Percentiles rank a stretch among this genome's conserved stretches.
phyloP scores from a whole-genome alignment of 1,140 invertebrate species.

The Planococcus citri region DNA sequence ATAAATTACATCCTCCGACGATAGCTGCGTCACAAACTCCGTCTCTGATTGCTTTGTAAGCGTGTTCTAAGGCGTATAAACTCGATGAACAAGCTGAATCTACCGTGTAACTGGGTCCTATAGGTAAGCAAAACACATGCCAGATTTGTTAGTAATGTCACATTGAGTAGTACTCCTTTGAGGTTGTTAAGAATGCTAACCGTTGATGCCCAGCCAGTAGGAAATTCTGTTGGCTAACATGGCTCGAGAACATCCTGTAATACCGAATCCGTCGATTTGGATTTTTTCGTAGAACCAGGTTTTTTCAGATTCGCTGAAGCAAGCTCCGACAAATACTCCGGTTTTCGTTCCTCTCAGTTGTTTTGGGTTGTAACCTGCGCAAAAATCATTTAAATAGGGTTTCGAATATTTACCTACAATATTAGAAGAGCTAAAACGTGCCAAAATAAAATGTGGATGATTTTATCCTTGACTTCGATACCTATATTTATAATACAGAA shows the following conservation, averaged over 20 bases:
- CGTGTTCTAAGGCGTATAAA: conserved; percentile 69
- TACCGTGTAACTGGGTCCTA: conserved; percentile 64
- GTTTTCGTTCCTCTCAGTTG: conserved; percentile 55
- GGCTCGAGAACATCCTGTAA: conserved; percentile 71
- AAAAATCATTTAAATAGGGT: conserved; percentile 5
- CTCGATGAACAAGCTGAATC: conserved; percentile 88
- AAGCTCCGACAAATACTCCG: conserved; percentile 68
- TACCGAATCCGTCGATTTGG: conserved; percentile 42
- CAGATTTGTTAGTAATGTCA: too few species aligned
- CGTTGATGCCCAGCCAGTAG: conserved; percentile 51
- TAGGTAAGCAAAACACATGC: too few species aligned
- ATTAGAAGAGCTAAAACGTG: too few species aligned
- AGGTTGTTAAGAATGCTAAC: too few species aligned
- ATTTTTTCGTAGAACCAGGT: conserved; percentile 54
- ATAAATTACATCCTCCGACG: conserved; percentile 70
- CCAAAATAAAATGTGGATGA: too few species aligned
- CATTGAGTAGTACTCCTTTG: too few species aligned
- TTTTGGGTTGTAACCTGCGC: conserved; percentile 41
- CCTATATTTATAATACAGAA: too few species aligned
- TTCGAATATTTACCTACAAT: too few species aligned
- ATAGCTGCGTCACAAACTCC: conserved; percentile 76
- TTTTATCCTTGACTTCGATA: too few species aligned
- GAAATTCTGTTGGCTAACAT: conserved; percentile 88
- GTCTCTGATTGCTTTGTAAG: conserved; percentile 56
- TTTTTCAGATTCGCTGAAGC: conserved; percentile 61